Evolutionary conservation across 64 coral and sea anemone species (phyloP).

Genomic region (Pocillopora damicornis): DNA sequence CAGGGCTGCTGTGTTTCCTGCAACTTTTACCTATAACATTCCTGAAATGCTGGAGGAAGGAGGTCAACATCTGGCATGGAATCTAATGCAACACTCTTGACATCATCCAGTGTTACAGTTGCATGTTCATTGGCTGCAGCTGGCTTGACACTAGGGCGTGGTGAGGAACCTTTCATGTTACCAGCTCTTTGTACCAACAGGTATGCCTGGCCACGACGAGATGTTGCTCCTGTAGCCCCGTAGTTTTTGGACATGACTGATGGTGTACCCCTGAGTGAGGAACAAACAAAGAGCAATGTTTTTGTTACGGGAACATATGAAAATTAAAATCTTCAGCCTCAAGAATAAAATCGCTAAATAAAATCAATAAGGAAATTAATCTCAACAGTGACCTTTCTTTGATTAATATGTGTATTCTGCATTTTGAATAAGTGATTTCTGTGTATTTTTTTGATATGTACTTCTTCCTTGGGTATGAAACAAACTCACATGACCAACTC

Average conservation of each 20-base stretch:
- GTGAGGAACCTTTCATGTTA: constrained; percentile 70
- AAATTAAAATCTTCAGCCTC: too few relatives aligned
- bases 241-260: constrained; percentile 91
- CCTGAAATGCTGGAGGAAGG: constrained; percentile 70
- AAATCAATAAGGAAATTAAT: too few relatives aligned
- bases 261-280: constrained; percentile 62
- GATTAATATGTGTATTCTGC: too few relatives aligned
- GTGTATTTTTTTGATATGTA: too few relatives aligned
- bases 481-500: too few relatives aligned
- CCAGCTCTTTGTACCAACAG: constrained; percentile 51
- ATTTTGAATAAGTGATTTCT: too few relatives aligned
- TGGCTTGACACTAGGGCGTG: constrained; percentile 66
- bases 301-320: too few relatives aligned
- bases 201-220: constrained; percentile 65
- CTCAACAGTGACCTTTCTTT: too few relatives aligned
- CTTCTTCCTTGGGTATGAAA: too few relatives aligned
- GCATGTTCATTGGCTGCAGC: constrained; percentile 63
- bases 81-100: constrained; percentile 92
- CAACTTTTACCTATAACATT: constrained; percentile 65
- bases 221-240: constrained; percentile 41
- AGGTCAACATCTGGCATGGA: constrained; percentile 64
- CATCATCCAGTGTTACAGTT: constrained; percentile 79
- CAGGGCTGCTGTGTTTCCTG: too few relatives aligned
- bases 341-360: too few relatives aligned
- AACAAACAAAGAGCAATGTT: background rate